Percentiles rank a stretch among this genome's conserved stretches.
These are phyloP conservation scores for Zaprionus obscuricornis DNA, from an alignment of 2,888 invertebrate species.

Conservation along the genomic window DNA sequence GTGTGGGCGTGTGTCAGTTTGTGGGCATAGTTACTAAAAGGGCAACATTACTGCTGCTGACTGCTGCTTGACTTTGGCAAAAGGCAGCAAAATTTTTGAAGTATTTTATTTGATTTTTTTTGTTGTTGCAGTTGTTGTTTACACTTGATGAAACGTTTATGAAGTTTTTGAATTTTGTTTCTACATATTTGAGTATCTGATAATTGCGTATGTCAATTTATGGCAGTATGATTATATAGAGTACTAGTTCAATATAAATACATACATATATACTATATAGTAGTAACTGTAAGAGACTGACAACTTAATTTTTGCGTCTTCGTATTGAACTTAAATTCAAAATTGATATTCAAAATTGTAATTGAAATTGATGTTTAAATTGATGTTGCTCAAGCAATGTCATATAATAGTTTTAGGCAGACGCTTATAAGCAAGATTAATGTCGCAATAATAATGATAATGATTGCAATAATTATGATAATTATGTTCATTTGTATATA, in stretches of 20 bases:
- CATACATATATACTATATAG: no score
- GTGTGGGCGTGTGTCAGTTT: slow-evolving; percentile 32
- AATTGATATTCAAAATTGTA: slow-evolving; percentile 35
- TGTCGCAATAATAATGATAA: slow-evolving; percentile 24
- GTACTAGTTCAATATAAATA: slow-evolving; percentile 45
- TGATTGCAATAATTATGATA: slow-evolving; percentile 34
- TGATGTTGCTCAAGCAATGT: slow-evolving; percentile 58
- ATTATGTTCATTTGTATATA: no score
- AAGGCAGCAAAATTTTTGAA: slow-evolving; percentile 25
- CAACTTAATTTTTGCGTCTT: slow-evolving; percentile 63
- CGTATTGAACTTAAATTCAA: slow-evolving; percentile 22
- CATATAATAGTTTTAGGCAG: slow-evolving; percentile 50
- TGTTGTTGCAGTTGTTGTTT: slow-evolving; percentile 2
- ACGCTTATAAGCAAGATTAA: slow-evolving; percentile 24
- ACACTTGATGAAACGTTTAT: slow-evolving; percentile 18
- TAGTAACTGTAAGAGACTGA: no score
- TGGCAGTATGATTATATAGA: slow-evolving; percentile 50
- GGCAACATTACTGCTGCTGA: slow-evolving; percentile 62
- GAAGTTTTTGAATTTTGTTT: slow-evolving; percentile 3
- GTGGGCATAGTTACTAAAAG: slow-evolving; percentile 60
- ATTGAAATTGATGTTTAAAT: no score
- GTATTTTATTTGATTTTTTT: slow-evolving; percentile 10
- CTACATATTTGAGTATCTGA: slow-evolving; percentile 47
- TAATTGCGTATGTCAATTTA: slow-evolving; percentile 69
- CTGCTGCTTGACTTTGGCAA: slow-evolving; percentile 42